These are phyloP conservation scores for Trididemnum nubilum DNA, from an alignment of 23 tunicate species.

Conservation along the genomic window DNA sequence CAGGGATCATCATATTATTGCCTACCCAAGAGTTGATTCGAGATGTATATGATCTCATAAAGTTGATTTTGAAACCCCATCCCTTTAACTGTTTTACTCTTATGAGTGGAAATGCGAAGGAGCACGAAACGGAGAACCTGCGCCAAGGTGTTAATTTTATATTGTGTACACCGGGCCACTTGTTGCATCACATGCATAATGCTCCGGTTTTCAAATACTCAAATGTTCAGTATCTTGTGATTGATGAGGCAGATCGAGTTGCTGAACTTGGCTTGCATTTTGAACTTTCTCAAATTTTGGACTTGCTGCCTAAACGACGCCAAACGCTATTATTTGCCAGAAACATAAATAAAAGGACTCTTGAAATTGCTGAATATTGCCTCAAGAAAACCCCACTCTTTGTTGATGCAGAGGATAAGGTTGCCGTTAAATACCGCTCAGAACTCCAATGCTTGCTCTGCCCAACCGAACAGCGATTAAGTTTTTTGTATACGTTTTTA, in stretches of 20 bases:
- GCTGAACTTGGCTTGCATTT: slow-evolving; percentile 29
- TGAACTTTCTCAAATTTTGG: slow-evolving; percentile 37
- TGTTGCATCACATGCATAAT: slow-evolving; percentile 44
- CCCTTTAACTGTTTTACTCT: slow-evolving; percentile 29
- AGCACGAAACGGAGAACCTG: slow-evolving; percentile 34
- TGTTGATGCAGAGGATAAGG: slow-evolving; percentile 7
- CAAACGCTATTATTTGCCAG: slow-evolving; percentile 36
- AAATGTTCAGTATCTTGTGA: slow-evolving; percentile 40
- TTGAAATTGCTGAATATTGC: slow-evolving; percentile 19
- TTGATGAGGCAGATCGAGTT: slow-evolving; percentile 55
- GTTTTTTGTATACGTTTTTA: slow-evolving; percentile 41
- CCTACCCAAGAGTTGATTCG: slow-evolving; percentile 41
- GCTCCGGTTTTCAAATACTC: slow-evolving; percentile 21
- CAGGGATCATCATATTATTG: slow-evolving; percentile 44
- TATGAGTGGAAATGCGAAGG: slow-evolving; percentile 26
- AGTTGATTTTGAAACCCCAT: slow-evolving; percentile 23
- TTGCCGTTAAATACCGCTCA: background rate
- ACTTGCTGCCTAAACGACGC: slow-evolving; percentile 37
- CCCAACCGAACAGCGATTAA: slow-evolving; percentile 30
- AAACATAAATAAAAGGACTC: slow-evolving; percentile 11
- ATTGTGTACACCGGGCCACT: slow-evolving; percentile 53
- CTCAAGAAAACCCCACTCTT: slow-evolving; percentile 36
- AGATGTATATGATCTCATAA: slow-evolving; percentile 19
- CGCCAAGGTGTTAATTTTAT: slow-evolving; percentile 35
- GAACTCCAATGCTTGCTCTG: background rate